A percentile compares a stretch with the other conserved stretches of the same genome.
Conservation (phyloP, 2,797 vertebrate genomes). For the Dipus sagitta region DNA sequence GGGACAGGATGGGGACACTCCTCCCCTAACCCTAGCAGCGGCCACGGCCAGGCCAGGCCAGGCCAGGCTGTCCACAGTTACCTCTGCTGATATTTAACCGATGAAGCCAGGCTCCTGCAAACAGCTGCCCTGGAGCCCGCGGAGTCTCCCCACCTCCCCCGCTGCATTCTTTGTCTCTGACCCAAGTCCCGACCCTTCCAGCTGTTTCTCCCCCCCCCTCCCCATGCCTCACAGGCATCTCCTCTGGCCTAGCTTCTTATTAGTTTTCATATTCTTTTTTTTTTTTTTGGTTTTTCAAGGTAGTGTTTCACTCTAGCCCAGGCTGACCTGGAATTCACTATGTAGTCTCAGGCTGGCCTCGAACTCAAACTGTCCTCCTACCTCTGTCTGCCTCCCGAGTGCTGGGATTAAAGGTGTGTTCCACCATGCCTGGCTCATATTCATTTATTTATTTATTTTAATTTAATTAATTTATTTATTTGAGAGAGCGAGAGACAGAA, state of each 20-base stretch:
- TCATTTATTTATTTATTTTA: too few relatives aligned
- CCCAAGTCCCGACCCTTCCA: conserved; percentile 37
- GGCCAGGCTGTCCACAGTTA: not conserved
- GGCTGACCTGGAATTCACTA: too few relatives aligned
- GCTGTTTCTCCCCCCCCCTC: not conserved
- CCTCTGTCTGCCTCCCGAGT: too few relatives aligned
- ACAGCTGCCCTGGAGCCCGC: conserved; percentile 63
- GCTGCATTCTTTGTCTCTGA: conserved; percentile 56
- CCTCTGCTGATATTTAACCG: conserved; percentile 3
- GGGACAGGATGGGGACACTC: not conserved
- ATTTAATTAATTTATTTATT: too few relatives aligned
- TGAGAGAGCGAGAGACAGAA: too few relatives aligned
- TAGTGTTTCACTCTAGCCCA: too few relatives aligned
- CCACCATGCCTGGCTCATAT: too few relatives aligned
- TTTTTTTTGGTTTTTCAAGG: not conserved
- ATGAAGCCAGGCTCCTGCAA: not conserved
- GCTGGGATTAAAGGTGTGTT: too few relatives aligned
- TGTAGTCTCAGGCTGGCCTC: too few relatives aligned
- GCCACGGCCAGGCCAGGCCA: not conserved
- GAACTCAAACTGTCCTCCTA: too few relatives aligned
- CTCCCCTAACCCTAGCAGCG: not conserved
- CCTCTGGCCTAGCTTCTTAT: not conserved
- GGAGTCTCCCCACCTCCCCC: not conserved
- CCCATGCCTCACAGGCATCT: not conserved
- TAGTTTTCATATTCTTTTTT: not conserved